Evolutionary conservation across 2,888 invertebrate species (phyloP).

Genomic region (Eupithecia subfuscata): DNA sequence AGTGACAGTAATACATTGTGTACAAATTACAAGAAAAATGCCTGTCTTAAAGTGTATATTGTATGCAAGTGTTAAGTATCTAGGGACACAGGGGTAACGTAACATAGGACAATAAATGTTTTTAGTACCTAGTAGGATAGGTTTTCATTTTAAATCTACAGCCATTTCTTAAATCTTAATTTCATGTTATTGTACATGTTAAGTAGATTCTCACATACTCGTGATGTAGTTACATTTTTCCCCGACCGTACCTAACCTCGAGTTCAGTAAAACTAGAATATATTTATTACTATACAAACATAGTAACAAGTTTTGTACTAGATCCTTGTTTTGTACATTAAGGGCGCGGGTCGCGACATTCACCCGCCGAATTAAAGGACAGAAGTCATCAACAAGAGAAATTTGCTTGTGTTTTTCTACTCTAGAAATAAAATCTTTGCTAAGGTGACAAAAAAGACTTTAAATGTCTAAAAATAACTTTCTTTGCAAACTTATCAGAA

Average conservation of each 20-base stretch:
- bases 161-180: too few relatives aligned
- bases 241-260: constrained; percentile 39
- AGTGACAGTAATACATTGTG: background rate
- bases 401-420: background rate
- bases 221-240: constrained; percentile 21
- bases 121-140: background rate
- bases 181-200: background rate
- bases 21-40: background rate
- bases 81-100: too few relatives aligned
- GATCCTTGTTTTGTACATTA: constrained; percentile 76
- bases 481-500: background rate
- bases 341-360: constrained; percentile 63
- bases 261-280: constrained; percentile 74
- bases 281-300: constrained; percentile 79
- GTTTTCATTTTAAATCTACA: too few relatives aligned
- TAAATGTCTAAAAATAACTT: background rate
- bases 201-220: background rate
- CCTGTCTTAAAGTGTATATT: background rate
- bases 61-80: background rate
- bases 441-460: background rate
- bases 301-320: constrained; percentile 84
- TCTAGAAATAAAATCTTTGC: background rate
- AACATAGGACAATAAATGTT: background rate
- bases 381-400: constrained; percentile 29
- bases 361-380: constrained; percentile 50